Evolutionary conservation across 92 coral and sea anemone species (phyloP), one percentile per base, ranked within the genome.

Genomic region (Epizoanthus illoricatus): DNA sequence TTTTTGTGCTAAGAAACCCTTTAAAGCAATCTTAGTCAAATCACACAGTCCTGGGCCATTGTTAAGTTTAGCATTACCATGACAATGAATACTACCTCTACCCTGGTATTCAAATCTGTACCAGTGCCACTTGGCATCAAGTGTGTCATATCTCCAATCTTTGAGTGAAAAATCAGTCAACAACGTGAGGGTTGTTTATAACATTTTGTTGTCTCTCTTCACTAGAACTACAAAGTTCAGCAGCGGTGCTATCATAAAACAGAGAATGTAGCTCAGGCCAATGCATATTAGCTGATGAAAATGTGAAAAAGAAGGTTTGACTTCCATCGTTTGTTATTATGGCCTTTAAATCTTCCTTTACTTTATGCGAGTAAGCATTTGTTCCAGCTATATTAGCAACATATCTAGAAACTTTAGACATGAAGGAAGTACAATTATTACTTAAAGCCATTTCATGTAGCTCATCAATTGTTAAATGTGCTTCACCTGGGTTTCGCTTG

Each of bases 351-450:
- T 33, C 56, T 54, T 13, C 41, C 9, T 43, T 43, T 0, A 43
- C 49, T 43, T 43, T 43, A 43, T 43, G 49, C 49, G 6, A 43
- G 49, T 43, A 43, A 1, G 49, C 49, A 43, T 43, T 43, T 3
- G 49, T 43, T 0, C 49, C 92, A 57, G 89, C 58, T 82, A 89
- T 86, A 70, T 89, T 89, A 18, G 86, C 88, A 69, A 91, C 90
- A 91, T 91, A 91, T 39, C 93, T 86, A 62, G 93, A 90, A 0
- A 87, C 79, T 65, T 90, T 90, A 6, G 88, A 80, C 91, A 90
- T 80, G 65, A 90, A 90, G 6, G 59, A 68, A 49, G 79, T 52
- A 21, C 88, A 62, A 65, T 64, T 67, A 81, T 90, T 86, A 39
- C 75, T 83, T 18, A 65, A 17, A 58, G 88, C 88, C 93, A 90